A percentile compares a stretch with the other conserved stretches of the same genome.
phyloP scores from a whole-genome alignment of 2,113 vertebrate species.

The Atractosteus spatula region DNA sequence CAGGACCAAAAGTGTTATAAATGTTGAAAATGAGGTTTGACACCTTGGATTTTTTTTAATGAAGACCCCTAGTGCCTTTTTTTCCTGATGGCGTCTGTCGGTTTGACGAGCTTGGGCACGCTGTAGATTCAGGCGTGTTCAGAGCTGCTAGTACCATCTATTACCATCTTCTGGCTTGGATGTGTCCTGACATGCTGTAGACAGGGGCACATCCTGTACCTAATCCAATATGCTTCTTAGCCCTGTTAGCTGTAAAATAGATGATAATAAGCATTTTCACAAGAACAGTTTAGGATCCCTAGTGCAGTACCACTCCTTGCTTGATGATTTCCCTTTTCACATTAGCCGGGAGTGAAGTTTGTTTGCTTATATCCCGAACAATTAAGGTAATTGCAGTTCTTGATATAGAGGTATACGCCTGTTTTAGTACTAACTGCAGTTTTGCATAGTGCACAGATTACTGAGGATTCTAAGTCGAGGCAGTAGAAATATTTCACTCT shows the following conservation, averaged over 20 bases:
- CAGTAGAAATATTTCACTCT: no score
- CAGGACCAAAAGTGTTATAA: slow-evolving; percentile 40
- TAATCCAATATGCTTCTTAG: slow-evolving; percentile 1
- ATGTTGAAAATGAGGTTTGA: slow-evolving; percentile 62
- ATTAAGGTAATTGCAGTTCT: no score
- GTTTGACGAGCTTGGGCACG: slow-evolving; percentile 53
- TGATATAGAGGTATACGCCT: no score
- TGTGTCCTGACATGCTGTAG: slow-evolving; percentile 60
- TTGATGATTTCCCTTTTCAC: no score
- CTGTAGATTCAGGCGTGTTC: slow-evolving; percentile 48
- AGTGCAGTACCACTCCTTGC: no score
- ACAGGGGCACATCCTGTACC: slow-evolving; percentile 45
- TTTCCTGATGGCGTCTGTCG: slow-evolving; percentile 35
- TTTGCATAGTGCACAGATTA: no score
- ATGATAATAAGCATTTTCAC: slow-evolving; percentile 22
- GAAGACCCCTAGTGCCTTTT: slow-evolving; percentile 40
- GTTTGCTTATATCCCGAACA: no score
- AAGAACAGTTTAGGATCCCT: no score
- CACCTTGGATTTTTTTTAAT: slow-evolving; percentile 54
- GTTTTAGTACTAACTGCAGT: no score
- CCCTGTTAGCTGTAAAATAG: slow-evolving; percentile 27
- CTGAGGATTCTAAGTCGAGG: no score
- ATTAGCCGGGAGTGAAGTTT: no score
- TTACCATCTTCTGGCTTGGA: slow-evolving; percentile 57
- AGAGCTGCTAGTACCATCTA: slow-evolving; percentile 62